Base-by-base conservation (phyloP, 2,797 vertebrate species). In the Gallirallus australis region DNA sequence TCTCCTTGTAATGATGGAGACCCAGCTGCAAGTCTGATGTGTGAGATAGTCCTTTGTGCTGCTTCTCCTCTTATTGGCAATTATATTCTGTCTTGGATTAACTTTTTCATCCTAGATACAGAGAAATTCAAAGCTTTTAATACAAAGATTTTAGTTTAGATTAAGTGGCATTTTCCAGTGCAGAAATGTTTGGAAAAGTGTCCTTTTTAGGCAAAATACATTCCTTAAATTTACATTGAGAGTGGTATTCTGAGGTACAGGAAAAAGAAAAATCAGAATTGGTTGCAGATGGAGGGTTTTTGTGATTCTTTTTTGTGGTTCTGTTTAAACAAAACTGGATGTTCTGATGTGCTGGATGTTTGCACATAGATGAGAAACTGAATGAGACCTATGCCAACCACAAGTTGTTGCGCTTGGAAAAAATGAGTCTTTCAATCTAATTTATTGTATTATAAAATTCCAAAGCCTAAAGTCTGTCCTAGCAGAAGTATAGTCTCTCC, bases 281-380 rank as follows among this genome's bases (percentile, higher is more conserved):
- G 6, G 8, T 7, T 57, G 21, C 30, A 7, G 59, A 82, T 30
- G 23, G 23, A 81, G 8, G 24, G 68, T 27, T 81, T 88, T 82
- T 82, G 7, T 28, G 50, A 70, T 20, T 28, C 4, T 64, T 86
- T 89, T 72, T 80, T 12, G 19, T 40, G 5, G 37, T 65, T 78
- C 42, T 45, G 16, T 45, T 45, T 45, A 45, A 45, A 45, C 42
- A 45, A 45, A 45, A 45, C 42, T 45, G 42, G 18, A 19, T 45
- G 42, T 45, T 45, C 42, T 45, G 42, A 45, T 45, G 42, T 45
- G 42, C 42, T 45, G 42, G 42, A 45, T 83, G 50, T 88, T 88
- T 93, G 69, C 72, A 78, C 78, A 64, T 50, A 88, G 82, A 75
- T 83, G 72, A 88, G 85, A 86, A 94, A 75, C 7, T 31, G 53